Percentiles rank a stretch among this genome's conserved stretches.
Conservation (phyloP, 2,888 invertebrate genomes). For the Xylota sylvarum region DNA sequence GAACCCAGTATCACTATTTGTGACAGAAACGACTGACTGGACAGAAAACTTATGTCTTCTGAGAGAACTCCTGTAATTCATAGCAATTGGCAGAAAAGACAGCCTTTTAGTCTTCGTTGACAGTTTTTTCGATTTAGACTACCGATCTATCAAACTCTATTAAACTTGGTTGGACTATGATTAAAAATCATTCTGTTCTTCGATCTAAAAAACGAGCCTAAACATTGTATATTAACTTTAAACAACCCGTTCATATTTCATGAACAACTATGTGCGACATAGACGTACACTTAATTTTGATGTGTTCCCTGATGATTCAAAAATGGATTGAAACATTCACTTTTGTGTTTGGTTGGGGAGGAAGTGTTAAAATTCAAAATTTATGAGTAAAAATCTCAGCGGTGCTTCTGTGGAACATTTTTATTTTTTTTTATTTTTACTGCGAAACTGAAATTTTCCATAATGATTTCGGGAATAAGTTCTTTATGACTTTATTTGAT, state of each 20-base stretch:
- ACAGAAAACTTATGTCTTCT: no score
- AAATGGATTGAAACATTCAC: not conserved
- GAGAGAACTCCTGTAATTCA: no score
- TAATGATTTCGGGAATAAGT: constrained; percentile 20
- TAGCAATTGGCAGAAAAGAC: no score
- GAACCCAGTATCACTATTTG: no score
- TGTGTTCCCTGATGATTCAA: not conserved
- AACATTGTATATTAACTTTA: no score
- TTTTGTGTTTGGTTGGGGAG: not conserved
- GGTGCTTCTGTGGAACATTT: not conserved
- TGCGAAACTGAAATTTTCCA: constrained; percentile 39
- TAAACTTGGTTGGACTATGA: no score
- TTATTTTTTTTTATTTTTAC: not conserved
- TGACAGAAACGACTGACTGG: no score
- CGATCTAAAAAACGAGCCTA: no score
- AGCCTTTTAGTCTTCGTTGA: no score
- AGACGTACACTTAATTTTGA: not conserved
- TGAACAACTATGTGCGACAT: not conserved
- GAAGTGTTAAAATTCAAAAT: constrained; percentile 16
- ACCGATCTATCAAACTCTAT: no score
- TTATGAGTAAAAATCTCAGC: constrained; percentile 10
- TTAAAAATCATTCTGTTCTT: no score
- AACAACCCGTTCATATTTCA: not conserved
- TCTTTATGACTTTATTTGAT: constrained; percentile 19
- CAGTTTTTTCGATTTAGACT: no score